Base-by-base conservation (phyloP, 1,140 invertebrate species). In the Lepidurus couesii region DNA sequence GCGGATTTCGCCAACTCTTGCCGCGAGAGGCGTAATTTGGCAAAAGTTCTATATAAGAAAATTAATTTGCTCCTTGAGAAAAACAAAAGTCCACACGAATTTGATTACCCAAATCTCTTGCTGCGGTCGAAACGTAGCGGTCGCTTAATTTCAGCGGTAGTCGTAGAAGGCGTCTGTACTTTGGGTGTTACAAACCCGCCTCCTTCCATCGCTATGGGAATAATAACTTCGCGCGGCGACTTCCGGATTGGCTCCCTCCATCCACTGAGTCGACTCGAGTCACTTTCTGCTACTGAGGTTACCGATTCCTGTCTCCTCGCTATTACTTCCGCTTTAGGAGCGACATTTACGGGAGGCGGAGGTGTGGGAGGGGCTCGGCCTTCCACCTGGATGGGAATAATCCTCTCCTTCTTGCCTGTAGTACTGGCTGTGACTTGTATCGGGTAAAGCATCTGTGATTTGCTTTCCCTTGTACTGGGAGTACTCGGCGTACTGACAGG, bases 121-220 rank as follows among this genome's bases (percentile, higher is more conserved):
- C 73, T 74, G 26, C 78, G 42, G 44, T 79, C 73, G 42, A 75
- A 79, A 5, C 78, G 79, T 73, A 47, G 44, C 53, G 44, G 75
- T 10, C 21, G 78, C 74, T 13, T 79, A 81, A 13, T 75, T 75
- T 80, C 78, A 3, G 77, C 44, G 6, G 80, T 75, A 11, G 74
- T 44, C 9, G 76, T 16, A 73, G 43, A 45, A 6, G 44, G 45
- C 8, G 76, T 24, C 3, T 81, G 80, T 26, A 81, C 81, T 42
- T 79, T 81, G 16, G 92, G 93, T 24, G 92, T 95, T 34, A 94
- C 90, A 83, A 91, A 93, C 76, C 93, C 93, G 79, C 93, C 93
- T 79, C 93, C 93, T 86, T 95, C 94, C 73, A 95, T 90, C 16
- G 93, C 92, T 82, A 96, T 95, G 1, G 94, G 94, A 85, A 96